A percentile compares a stretch with the other conserved stretches of the same genome.
Evolutionary conservation across 2,797 vertebrate genomes (phyloP).

Genomic region (Okamejei kenojei): DNA sequence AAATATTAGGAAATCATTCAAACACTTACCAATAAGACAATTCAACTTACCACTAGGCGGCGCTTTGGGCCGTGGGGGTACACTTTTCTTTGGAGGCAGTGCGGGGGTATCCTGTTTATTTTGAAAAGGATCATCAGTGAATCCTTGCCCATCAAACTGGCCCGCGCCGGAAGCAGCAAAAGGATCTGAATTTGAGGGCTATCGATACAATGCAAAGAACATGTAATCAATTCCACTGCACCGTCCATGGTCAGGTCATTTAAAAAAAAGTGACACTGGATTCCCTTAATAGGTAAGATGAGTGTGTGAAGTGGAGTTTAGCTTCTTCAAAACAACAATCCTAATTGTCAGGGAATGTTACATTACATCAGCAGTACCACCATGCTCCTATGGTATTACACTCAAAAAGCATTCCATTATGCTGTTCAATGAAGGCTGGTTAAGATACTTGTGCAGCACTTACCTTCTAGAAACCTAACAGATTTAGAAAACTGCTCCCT

Average conservation of each 20-base stretch:
- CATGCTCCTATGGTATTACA: neutral
- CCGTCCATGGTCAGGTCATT: neutral
- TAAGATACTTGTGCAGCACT: neutral
- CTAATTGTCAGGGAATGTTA: neutral
- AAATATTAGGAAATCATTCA: neutral
- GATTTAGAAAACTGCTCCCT: neutral
- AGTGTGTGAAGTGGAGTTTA: neutral
- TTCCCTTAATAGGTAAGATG: neutral
- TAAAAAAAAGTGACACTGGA: slow-evolving; percentile 41
- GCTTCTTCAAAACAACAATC: neutral
- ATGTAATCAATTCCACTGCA: slow-evolving; percentile 14
- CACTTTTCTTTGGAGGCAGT: slow-evolving; percentile 85
- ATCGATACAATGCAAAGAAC: slow-evolving; percentile 39
- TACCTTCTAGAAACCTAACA: neutral
- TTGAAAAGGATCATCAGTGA: slow-evolving; percentile 84
- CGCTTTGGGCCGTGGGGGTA: slow-evolving; percentile 80
- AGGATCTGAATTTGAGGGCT: slow-evolving; percentile 57
- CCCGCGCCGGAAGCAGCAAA: slow-evolving; percentile 50
- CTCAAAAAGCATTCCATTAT: neutral
- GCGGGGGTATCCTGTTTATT: slow-evolving; percentile 84
- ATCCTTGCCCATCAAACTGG: slow-evolving; percentile 61
- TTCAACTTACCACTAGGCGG: slow-evolving; percentile 83
- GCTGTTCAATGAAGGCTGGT: neutral
- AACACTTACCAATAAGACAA: slow-evolving; percentile 27
- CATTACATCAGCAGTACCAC: neutral